Conservation (phyloP, 2,113 vertebrate species). For the Microtus ochrogaster region DNA sequence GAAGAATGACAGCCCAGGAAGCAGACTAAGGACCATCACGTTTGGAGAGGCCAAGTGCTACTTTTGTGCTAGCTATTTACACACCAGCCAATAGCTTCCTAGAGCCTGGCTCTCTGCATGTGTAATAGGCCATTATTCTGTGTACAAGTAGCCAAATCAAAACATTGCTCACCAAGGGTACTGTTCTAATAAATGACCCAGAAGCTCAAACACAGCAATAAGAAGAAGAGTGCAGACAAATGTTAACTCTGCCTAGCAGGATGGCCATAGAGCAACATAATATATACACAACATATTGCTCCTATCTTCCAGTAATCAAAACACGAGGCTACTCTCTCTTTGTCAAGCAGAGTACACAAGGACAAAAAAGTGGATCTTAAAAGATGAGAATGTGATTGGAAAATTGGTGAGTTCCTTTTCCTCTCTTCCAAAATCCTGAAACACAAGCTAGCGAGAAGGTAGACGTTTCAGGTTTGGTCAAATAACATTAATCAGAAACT, state of each 20-base stretch:
- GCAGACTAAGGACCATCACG: not conserved
- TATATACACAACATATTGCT: constrained; percentile 61
- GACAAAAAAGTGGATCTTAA: constrained; percentile 10
- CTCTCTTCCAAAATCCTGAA: constrained; percentile 46
- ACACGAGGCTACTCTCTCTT: not conserved
- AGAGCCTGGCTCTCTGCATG: not conserved
- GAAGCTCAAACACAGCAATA: constrained; percentile 12
- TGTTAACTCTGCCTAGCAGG: constrained; percentile 10
- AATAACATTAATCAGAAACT: constrained; percentile 55
- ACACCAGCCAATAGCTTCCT: not conserved
- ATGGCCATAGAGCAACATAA: not conserved
- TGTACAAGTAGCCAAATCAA: not conserved
- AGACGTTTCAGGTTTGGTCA: constrained; percentile 58
- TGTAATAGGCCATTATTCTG: not conserved
- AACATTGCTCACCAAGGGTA: not conserved
- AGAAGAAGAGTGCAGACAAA: constrained; percentile 22
- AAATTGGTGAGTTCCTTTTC: constrained; percentile 26
- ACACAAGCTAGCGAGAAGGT: not conserved
- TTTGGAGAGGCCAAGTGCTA: not conserved
- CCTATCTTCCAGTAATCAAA: constrained; percentile 11
- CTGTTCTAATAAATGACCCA: not conserved
- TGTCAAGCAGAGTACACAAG: no score
- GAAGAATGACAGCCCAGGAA: not conserved
- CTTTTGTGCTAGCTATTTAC: not conserved
- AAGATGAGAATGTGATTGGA: constrained; percentile 47